phyloP scores from a whole-genome alignment of 1,140 invertebrate species.

The Conus ventricosus region DNA sequence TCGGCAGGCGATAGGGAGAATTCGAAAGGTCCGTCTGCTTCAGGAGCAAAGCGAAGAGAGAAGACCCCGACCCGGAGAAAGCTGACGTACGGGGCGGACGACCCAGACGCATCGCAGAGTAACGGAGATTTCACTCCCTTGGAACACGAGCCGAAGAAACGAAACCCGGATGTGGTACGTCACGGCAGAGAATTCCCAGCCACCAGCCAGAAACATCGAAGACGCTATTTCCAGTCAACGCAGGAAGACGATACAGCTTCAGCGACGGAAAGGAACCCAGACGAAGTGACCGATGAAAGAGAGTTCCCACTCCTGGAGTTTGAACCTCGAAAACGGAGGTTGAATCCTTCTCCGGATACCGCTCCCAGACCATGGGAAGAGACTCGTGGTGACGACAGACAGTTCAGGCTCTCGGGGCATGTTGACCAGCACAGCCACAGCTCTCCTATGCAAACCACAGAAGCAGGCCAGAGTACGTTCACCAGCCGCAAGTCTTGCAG shows the following conservation, averaged over 20 bases:
- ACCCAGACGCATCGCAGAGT: not conserved
- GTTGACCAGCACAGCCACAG: not conserved
- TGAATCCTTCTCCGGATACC: not conserved
- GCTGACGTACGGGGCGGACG: not conserved
- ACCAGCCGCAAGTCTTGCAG: not conserved
- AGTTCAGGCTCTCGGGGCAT: not conserved
- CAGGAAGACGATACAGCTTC: not conserved
- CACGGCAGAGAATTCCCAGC: not conserved
- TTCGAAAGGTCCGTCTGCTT: not conserved
- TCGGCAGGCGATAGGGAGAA: not conserved
- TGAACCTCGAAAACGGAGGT: not conserved
- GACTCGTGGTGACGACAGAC: not conserved
- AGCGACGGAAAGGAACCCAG: not conserved
- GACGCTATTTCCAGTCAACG: not conserved
- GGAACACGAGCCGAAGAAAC: not conserved
- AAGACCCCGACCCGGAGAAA: constrained; percentile 1
- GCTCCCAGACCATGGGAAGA: not conserved
- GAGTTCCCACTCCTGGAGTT: not conserved
- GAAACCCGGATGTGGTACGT: not conserved
- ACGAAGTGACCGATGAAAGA: not conserved
- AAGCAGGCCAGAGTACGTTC: not conserved
- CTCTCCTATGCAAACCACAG: no score
- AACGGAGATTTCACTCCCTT: not conserved
- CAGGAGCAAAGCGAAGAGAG: not conserved
- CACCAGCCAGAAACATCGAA: not conserved